Percentiles rank a stretch among this genome's conserved stretches.
phyloP scores from a whole-genome alignment of 2,113 vertebrate species.

The Oreochromis spilurus region DNA sequence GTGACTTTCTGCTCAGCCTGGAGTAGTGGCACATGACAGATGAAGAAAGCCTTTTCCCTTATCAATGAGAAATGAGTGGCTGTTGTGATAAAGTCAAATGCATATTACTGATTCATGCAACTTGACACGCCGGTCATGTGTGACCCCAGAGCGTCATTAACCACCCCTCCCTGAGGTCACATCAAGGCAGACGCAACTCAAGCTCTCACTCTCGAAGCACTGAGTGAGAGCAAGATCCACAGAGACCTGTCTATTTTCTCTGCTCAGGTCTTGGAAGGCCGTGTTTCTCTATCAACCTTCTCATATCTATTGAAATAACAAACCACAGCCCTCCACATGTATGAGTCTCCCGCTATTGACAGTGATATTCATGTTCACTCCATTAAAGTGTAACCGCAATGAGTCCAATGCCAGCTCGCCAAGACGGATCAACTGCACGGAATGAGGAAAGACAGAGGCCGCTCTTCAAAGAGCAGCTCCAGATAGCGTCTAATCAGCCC shows the following conservation, averaged over 20 bases:
- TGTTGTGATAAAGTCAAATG: slow-evolving; percentile 50
- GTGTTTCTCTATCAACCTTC: slow-evolving; percentile 57
- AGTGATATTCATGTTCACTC: slow-evolving; percentile 63
- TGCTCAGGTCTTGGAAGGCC: slow-evolving; percentile 43
- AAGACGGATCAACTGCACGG: slow-evolving; percentile 60
- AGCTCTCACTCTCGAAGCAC: slow-evolving; percentile 44
- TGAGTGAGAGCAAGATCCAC: slow-evolving; percentile 53
- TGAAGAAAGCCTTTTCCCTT: slow-evolving; percentile 29
- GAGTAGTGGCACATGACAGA: not conserved
- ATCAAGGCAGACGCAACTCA: slow-evolving; percentile 56
- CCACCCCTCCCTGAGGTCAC: slow-evolving; percentile 52
- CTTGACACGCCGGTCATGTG: slow-evolving; percentile 50
- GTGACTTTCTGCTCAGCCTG: not conserved
- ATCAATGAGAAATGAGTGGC: slow-evolving; percentile 34
- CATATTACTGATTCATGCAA: slow-evolving; percentile 55
- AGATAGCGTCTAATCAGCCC: slow-evolving; percentile 57
- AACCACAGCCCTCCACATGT: slow-evolving; percentile 49
- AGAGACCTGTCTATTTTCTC: slow-evolving; percentile 68
- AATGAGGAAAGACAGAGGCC: slow-evolving; percentile 63
- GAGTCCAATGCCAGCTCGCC: slow-evolving; percentile 28
- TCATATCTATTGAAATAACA: slow-evolving; percentile 69
- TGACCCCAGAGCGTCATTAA: slow-evolving; percentile 53
- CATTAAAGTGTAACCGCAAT: slow-evolving; percentile 56
- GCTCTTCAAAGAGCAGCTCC: slow-evolving; percentile 61
- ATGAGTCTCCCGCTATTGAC: slow-evolving; percentile 55